These are phyloP conservation scores for Allophyes oxyacanthae DNA, from an alignment of 2,888 invertebrate species.

Conservation along the genomic window DNA sequence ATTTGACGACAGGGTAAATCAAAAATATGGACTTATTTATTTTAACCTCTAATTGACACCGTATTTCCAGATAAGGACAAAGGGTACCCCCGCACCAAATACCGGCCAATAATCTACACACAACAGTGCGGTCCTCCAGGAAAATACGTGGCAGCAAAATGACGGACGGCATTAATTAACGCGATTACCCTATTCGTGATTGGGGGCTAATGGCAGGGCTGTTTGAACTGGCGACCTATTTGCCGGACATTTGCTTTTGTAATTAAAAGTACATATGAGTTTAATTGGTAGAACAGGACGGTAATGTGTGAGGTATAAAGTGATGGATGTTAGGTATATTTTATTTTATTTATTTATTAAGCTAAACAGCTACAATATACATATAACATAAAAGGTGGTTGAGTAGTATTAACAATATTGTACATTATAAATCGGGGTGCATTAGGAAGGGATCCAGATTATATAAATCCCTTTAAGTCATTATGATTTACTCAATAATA, in stretches of 20 bases:
- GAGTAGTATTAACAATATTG: too few relatives aligned
- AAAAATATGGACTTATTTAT: background rate
- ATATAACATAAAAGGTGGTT: too few relatives aligned
- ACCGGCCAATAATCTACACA: conserved; percentile 27
- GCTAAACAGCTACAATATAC: too few relatives aligned
- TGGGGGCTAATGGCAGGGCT: conserved; percentile 75
- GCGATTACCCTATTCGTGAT: conserved; percentile 81
- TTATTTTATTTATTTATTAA: too few relatives aligned
- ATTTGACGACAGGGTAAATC: too few relatives aligned
- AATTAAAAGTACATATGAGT: conserved; percentile 76
- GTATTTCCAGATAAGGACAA: conserved; percentile 3
- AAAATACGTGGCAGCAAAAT: conserved; percentile 65
- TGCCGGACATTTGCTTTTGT: conserved; percentile 77
- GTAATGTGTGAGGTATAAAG: conserved; percentile 18
- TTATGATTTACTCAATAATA: too few relatives aligned
- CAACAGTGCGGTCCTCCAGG: conserved; percentile 42
- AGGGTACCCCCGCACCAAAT: conserved; percentile 23
- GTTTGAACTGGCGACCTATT: conserved; percentile 76
- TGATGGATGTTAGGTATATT: too few relatives aligned
- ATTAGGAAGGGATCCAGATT: background rate
- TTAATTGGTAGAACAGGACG: conserved; percentile 53
- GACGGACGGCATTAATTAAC: conserved; percentile 80
- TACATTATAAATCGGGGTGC: background rate
- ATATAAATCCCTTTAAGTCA: background rate
- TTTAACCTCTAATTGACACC: background rate